A percentile compares a stretch with the other conserved stretches of the same genome.
phyloP scores from a whole-genome alignment of 1,140 invertebrate species.

The Nasonia vitripennis region DNA sequence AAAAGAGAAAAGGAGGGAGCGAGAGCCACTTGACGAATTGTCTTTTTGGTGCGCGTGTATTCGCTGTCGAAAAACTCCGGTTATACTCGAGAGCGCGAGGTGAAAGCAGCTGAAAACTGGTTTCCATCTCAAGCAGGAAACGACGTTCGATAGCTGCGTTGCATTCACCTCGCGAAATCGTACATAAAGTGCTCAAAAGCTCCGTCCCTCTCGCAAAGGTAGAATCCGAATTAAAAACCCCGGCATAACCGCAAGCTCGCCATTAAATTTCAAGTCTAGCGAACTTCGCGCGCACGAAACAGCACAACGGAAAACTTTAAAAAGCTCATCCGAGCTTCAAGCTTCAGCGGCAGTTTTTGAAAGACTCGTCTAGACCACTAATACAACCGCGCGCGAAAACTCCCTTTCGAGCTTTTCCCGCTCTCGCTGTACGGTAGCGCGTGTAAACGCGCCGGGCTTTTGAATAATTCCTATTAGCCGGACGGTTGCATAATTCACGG shows the following conservation, averaged over 20 bases:
- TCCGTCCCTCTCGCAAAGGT: too few species aligned
- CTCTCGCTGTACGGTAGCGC: background rate
- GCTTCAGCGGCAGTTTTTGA: background rate
- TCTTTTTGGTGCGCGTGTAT: background rate
- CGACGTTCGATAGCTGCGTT: too few species aligned
- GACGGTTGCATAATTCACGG: conserved; percentile 8
- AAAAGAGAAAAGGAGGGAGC: background rate
- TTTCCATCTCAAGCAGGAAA: too few species aligned
- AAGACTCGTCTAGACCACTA: background rate
- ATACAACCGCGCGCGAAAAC: background rate
- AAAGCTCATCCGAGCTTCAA: background rate
- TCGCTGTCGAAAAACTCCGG: background rate
- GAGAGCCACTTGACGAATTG: conserved; percentile 26
- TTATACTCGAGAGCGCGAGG: too few species aligned
- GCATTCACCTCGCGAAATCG: too few species aligned
- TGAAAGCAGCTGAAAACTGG: too few species aligned
- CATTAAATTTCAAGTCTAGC: background rate
- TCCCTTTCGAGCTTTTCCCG: background rate
- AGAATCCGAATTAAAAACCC: too few species aligned
- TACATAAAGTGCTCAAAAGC: too few species aligned
- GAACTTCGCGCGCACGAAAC: background rate
- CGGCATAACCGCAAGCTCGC: background rate
- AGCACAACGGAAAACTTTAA: background rate
- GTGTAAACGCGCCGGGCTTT: background rate
- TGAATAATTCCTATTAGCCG: conserved; percentile 37